These are phyloP conservation scores for Bimastos eiseni DNA, from an alignment of 2,888 invertebrate species.

Conservation along the genomic window DNA sequence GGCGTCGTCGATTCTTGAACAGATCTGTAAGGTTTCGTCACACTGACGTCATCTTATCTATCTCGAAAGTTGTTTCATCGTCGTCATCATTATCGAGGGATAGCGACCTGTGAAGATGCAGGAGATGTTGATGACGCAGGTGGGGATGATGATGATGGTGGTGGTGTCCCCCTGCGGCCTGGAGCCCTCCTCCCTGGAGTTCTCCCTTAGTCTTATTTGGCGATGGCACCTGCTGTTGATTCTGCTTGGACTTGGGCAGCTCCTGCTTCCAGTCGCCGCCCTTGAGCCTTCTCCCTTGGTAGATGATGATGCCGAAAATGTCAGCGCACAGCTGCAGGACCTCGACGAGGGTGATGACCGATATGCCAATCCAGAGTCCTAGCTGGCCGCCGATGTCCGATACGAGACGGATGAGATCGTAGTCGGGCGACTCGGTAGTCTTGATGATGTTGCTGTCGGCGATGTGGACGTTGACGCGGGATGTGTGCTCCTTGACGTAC, in stretches of 20 bases:
- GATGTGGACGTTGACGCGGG: constrained; percentile 46
- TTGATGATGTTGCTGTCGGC: constrained; percentile 48
- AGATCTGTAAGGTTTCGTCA: neutral
- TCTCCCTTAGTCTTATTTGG: neutral
- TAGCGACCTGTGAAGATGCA: neutral
- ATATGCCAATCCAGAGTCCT: constrained; percentile 47
- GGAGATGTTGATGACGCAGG: neutral
- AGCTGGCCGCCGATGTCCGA: constrained; percentile 49
- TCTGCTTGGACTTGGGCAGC: neutral
- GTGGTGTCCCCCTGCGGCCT: neutral
- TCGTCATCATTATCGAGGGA: neutral
- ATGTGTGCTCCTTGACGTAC: constrained; percentile 33
- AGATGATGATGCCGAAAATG: constrained; percentile 30
- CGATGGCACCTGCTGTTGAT: neutral
- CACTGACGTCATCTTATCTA: constrained; percentile 10
- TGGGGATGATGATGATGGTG: neutral
- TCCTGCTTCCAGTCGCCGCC: constrained; percentile 22
- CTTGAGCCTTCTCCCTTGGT: constrained; percentile 1
- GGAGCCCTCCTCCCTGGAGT: neutral
- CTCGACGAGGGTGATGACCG: constrained; percentile 47
- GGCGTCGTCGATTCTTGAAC: neutral
- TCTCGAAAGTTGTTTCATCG: neutral
- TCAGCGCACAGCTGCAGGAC: constrained; percentile 44
- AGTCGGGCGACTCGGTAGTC: constrained; percentile 47
- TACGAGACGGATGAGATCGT: constrained; percentile 45